A percentile compares a stretch with the other conserved stretches of the same genome.
These are phyloP conservation scores for Drosophila birchii DNA, from an alignment of 2,888 invertebrate species.

Conservation along the genomic window DNA sequence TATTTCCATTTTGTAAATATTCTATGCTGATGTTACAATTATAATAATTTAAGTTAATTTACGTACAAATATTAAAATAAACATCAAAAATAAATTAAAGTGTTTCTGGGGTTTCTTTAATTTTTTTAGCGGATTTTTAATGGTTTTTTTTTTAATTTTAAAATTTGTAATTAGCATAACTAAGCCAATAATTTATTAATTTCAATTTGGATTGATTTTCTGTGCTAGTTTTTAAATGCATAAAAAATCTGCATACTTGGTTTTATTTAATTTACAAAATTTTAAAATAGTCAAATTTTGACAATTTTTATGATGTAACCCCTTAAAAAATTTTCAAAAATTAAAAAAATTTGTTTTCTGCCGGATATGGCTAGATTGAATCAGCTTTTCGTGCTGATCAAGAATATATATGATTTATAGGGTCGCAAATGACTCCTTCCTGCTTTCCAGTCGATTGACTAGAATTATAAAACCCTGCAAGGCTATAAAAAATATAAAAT, in stretches of 20 bases:
- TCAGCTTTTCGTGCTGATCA: not conserved
- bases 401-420: not conserved
- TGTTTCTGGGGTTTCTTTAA: not conserved
- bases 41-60: slow-evolving; percentile 76
- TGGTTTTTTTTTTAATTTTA: not conserved
- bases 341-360: not conserved
- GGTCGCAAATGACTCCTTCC: not conserved
- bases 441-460: rapidly evolving
- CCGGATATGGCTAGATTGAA: not conserved
- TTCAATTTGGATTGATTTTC: not conserved
- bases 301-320: not conserved
- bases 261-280: not conserved
- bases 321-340: not conserved
- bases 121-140: not conserved
- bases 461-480: too few relatives aligned
- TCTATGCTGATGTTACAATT: slow-evolving; percentile 65
- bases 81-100: slow-evolving; percentile 36
- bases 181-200: not conserved
- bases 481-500: too few relatives aligned
- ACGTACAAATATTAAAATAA: slow-evolving; percentile 62
- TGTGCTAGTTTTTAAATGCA: not conserved
- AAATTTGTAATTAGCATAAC: not conserved
- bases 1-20: slow-evolving; percentile 80
- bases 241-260: not conserved
- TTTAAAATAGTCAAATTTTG: not conserved